Evolutionary conservation across 2,113 vertebrate species (phyloP).

Genomic region (Corydoras sp.): DNA sequence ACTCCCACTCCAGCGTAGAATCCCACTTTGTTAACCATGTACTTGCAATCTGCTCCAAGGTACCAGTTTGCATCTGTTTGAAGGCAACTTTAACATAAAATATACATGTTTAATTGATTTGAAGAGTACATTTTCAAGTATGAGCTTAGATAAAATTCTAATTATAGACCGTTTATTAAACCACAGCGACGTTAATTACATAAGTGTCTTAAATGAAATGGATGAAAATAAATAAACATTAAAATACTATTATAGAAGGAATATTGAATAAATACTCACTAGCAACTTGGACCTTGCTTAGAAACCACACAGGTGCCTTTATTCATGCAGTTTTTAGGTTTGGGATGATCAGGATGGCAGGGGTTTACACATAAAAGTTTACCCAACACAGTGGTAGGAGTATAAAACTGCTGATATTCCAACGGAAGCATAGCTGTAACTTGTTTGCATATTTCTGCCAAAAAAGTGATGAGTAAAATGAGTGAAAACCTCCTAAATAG

Average conservation of each 20-base stretch:
- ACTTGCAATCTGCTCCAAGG: constrained; percentile 35
- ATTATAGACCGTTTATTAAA: too few relatives aligned
- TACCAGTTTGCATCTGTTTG: constrained; percentile 33
- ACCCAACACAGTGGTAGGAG: background rate
- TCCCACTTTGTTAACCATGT: constrained; percentile 39
- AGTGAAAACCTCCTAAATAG: background rate
- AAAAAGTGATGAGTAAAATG: background rate
- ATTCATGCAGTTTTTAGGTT: constrained; percentile 5
- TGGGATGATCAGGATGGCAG: constrained; percentile 13
- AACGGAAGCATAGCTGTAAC: background rate
- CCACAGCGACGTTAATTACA: too few relatives aligned
- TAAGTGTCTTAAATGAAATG: too few relatives aligned
- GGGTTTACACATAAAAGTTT: constrained; percentile 22
- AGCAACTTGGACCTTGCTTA: constrained; percentile 26
- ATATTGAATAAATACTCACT: constrained; percentile 24
- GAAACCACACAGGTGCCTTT: constrained; percentile 31
- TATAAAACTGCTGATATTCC: constrained; percentile 5
- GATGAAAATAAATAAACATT: background rate
- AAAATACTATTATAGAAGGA: background rate
- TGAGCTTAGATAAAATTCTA: too few relatives aligned
- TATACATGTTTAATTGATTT: too few relatives aligned
- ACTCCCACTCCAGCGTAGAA: constrained; percentile 37
- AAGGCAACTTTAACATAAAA: constrained; percentile 26
- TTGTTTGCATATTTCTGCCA: background rate
- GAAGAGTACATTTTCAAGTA: too few relatives aligned